Conservation (phyloP, 2,113 vertebrate genomes). For the Centropus bengalensis region DNA sequence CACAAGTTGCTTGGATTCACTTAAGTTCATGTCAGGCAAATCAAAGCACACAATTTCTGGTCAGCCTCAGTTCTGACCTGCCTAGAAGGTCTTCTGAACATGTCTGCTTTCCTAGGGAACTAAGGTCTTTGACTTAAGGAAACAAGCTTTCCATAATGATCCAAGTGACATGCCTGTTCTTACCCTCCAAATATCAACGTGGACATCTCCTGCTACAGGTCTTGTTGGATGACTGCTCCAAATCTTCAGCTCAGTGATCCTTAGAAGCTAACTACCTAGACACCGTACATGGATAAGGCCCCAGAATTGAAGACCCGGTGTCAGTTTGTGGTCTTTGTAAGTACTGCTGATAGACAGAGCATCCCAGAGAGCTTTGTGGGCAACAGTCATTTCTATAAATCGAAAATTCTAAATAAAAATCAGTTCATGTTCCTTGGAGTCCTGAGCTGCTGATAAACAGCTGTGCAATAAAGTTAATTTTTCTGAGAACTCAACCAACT, state of each 20-base stretch:
- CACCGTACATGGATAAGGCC: background rate
- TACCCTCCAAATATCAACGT: background rate
- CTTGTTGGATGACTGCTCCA: background rate
- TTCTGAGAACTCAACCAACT: background rate
- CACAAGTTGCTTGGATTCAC: background rate
- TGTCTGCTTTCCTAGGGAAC: background rate
- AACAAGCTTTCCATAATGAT: background rate
- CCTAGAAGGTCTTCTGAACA: background rate
- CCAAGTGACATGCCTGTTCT: background rate
- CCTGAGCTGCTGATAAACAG: background rate
- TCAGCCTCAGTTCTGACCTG: background rate
- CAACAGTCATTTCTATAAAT: background rate
- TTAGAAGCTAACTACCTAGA: background rate
- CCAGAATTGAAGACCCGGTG: background rate
- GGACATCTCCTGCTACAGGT: background rate
- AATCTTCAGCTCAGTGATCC: background rate
- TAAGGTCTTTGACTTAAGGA: background rate
- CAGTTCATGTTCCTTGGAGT: background rate
- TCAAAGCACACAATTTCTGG: background rate
- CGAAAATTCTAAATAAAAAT: background rate
- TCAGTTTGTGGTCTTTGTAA: background rate
- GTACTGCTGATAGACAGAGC: background rate
- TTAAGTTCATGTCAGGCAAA: background rate
- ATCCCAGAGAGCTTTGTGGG: background rate
- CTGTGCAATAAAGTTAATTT: background rate